Conservation (phyloP, 1,140 invertebrate species). For the Drosophila ambigua region DNA sequence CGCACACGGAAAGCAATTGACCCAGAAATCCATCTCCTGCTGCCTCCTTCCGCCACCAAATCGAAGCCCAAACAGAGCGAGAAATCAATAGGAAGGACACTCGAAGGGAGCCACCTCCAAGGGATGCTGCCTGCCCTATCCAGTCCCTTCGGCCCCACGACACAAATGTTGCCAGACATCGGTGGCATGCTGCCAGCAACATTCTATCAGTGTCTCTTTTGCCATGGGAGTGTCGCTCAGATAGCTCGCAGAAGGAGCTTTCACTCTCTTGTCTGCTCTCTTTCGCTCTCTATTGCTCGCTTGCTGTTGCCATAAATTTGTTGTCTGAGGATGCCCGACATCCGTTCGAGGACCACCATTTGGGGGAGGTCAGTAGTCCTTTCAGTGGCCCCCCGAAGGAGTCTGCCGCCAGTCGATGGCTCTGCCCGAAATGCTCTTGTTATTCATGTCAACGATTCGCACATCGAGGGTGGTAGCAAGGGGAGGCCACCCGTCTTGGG, state of each 20-base stretch:
- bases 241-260: constrained; percentile 33
- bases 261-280: constrained; percentile 7
- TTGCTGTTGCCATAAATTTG: constrained; percentile 42
- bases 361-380: constrained; percentile 25
- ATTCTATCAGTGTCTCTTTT: constrained; percentile 1
- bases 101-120: neutral
- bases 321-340: neutral
- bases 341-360: constrained; percentile 15
- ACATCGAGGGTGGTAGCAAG: constrained; percentile 2
- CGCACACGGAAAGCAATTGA: constrained; percentile 30
- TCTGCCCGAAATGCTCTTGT: constrained; percentile 32
- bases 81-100: constrained; percentile 42
- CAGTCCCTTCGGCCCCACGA: neutral
- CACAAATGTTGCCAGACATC: constrained; percentile 33
- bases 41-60: constrained; percentile 13
- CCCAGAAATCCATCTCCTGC: constrained; percentile 39
- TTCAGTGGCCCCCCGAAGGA: neutral
- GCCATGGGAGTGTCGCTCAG: constrained; percentile 2
- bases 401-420: constrained; percentile 26
- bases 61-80: constrained; percentile 39
- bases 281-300: neutral
- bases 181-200: constrained; percentile 29
- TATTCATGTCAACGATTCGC: constrained; percentile 51
- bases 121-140: neutral
- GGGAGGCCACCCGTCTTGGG: neutral